Base-by-base conservation (phyloP, 2,113 vertebrate genomes). In the Neolamprologus caudopunctatus region DNA sequence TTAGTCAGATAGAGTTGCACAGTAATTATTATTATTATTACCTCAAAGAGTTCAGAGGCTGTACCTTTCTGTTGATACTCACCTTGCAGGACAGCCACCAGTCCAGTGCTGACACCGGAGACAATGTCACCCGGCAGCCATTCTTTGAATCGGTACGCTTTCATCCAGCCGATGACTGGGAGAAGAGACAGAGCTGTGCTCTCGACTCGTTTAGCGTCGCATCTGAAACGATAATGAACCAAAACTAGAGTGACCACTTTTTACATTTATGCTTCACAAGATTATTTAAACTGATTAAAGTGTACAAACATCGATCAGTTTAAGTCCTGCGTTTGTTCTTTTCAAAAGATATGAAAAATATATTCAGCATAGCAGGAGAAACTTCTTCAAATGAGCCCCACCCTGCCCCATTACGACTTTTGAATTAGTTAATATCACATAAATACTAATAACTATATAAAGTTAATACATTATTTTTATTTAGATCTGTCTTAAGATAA, bases 31-130 rank as follows among this genome's bases (percentile, higher is more conserved):
- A 21, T 21, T 21, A 21, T 21, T 21, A 57, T 57, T 57, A 28
- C 24, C 26, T 31, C 24, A 31, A 16, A 58, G 13, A 58, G 12
- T 57, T 57, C 54, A 57, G 54, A 55, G 54, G 55, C 55, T 28
- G 4, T 83, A 5, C 73, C 26, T 5, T 7, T 58, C 19, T 26
- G 45, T 5, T 45, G 53, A 8, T 24, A 45, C 45, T 47, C 95
- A 99, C 99, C 99, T 98, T 99, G 99, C 28, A 99, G 94, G 21
- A 99, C 97, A 14, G 98, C 96, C n/a, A 99, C 98, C 0, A 99
- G 95, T 58, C 99, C 99, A 0, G 99, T 99, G 93, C 97, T 99
- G 93, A 99, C 53, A 4, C 99, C 99, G 0, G 99, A 98, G 90
- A 99, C 94, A 0, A 99, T 95, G 94, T 99, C 57, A 61, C 57